These are phyloP conservation scores for Numida meleagris DNA, from an alignment of 2,113 vertebrate species.

Conservation along the genomic window DNA sequence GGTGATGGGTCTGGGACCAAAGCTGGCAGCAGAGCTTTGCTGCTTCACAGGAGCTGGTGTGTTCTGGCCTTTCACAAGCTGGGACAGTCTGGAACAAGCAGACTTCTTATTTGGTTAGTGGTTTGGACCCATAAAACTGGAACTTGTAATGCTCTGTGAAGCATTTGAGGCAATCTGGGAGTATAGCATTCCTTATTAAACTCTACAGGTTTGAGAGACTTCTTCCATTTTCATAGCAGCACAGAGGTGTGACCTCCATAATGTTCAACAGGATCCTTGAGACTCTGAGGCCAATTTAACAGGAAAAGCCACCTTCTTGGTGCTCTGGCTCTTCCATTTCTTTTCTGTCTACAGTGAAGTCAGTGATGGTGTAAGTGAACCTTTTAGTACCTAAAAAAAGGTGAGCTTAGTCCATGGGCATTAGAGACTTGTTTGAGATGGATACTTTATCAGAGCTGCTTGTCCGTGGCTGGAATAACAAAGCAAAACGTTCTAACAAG, in stretches of 20 bases:
- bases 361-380: background rate
- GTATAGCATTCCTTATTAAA: constrained; percentile 8
- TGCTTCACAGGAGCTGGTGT: background rate
- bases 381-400: background rate
- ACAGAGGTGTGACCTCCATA: background rate
- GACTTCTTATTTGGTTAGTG: constrained; percentile 31
- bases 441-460: background rate
- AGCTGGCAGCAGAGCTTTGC: background rate
- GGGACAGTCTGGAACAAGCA: background rate
- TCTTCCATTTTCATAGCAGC: background rate
- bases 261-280: constrained; percentile 2
- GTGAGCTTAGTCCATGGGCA: background rate
- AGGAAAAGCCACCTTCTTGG: background rate
- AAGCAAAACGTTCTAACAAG: background rate
- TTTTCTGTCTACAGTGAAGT: constrained; percentile 17
- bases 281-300: constrained; percentile 31
- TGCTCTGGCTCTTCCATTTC: constrained; percentile 17
- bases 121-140: background rate
- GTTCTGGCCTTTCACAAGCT: background rate
- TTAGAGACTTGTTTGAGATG: background rate
- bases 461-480: background rate
- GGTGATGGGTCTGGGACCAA: background rate
- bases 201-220: background rate
- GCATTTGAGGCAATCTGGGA: background rate
- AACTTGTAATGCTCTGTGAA: background rate